Percentiles rank a stretch among this genome's conserved stretches.
These are phyloP conservation scores for Xiphias gladius DNA, from an alignment of 2,113 vertebrate species.

Conservation along the genomic window DNA sequence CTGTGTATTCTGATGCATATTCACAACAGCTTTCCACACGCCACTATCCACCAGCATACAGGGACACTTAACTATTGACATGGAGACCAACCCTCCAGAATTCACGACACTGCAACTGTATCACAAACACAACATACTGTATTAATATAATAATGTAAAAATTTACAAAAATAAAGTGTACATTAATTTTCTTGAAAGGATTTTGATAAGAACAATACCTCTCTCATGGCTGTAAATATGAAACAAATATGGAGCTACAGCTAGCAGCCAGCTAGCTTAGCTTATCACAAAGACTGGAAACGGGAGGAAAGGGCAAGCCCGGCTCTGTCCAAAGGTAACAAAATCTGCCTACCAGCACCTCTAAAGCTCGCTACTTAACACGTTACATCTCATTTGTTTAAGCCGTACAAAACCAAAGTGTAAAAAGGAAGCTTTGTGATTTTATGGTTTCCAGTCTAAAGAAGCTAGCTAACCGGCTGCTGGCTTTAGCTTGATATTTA, in stretches of 20 bases:
- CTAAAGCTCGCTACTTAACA: neutral
- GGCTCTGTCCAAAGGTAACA: neutral
- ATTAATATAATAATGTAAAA: slow-evolving; percentile 4
- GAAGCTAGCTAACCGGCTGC: neutral
- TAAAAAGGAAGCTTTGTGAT: neutral
- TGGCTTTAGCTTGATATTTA: neutral
- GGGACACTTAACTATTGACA: neutral
- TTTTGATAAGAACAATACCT: neutral
- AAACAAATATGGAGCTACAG: neutral
- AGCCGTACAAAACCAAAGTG: neutral
- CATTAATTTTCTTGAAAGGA: neutral
- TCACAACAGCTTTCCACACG: slow-evolving; percentile 32
- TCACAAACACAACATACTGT: neutral
- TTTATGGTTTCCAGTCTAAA: neutral
- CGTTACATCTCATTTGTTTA: no score
- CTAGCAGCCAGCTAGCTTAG: neutral
- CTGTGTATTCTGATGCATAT: slow-evolving; percentile 13
- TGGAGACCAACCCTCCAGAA: neutral
- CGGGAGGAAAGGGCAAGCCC: no score
- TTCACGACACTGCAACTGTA: neutral
- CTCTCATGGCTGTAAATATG: neutral
- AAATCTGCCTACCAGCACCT: neutral
- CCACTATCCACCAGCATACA: neutral
- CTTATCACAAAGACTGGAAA: slow-evolving; percentile 5
- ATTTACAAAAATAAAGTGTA: neutral